Conservation (phyloP, 2,113 vertebrate species). For the Halcyon senegalensis region DNA sequence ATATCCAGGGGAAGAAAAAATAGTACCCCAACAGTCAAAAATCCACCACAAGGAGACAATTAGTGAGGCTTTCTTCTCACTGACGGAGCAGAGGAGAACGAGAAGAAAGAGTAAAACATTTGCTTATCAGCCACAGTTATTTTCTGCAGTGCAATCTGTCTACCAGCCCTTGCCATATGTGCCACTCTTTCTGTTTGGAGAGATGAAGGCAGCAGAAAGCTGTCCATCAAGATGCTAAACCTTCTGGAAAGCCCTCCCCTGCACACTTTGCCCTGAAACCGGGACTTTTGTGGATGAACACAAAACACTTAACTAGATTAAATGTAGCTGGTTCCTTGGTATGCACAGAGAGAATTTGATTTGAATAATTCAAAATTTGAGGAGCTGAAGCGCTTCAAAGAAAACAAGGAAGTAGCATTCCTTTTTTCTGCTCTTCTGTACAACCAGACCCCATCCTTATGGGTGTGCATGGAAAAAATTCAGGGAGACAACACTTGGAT, state of each 20-base stretch:
- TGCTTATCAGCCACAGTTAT: constrained; percentile 28
- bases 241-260: constrained; percentile 60
- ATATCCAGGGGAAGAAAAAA: not conserved
- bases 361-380: constrained; percentile 31
- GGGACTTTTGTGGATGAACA: constrained; percentile 24
- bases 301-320: constrained; percentile 63
- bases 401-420: not conserved
- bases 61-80: not conserved
- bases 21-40: not conserved
- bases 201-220: constrained; percentile 61
- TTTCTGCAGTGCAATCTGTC: constrained; percentile 59
- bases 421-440: not conserved
- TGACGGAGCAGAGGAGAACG: not conserved
- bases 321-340: not conserved
- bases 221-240: constrained; percentile 69
- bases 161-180: constrained; percentile 50
- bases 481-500: not conserved
- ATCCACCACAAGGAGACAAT: not conserved
- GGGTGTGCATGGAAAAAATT: not conserved
- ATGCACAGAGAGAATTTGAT: not conserved
- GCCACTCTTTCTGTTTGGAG: constrained; percentile 36
- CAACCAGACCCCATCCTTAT: not conserved
- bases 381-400: not conserved
- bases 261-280: not conserved
- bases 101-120: constrained; percentile 37